phyloP scores from a whole-genome alignment of 2,113 vertebrate species.

The Columba livia region DNA sequence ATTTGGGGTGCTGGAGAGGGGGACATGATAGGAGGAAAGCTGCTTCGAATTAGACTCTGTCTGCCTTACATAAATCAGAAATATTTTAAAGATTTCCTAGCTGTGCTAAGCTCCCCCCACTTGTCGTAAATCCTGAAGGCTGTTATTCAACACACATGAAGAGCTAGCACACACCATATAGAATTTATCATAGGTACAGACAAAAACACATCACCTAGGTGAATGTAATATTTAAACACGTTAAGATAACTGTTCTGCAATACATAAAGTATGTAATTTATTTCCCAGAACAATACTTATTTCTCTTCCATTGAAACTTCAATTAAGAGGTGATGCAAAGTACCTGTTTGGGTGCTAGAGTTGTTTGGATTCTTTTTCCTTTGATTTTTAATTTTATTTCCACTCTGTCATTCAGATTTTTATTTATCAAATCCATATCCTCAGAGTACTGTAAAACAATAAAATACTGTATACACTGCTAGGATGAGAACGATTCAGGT shows the following conservation, averaged over 20 bases:
- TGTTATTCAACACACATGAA: not conserved
- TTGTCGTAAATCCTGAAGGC: constrained; percentile 19
- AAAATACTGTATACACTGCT: constrained; percentile 58
- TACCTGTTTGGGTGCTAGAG: not conserved
- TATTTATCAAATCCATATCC: constrained; percentile 58
- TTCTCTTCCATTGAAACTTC: constrained; percentile 2
- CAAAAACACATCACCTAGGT: constrained; percentile 21
- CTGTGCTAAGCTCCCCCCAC: not conserved
- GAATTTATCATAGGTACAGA: constrained; percentile 17
- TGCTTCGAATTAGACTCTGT: constrained; percentile 43
- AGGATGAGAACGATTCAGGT: constrained; percentile 42
- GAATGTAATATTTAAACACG: constrained; percentile 66
- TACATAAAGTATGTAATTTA: constrained; percentile 68
- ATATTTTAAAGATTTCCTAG: not conserved
- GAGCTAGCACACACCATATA: not conserved
- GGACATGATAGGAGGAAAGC: not conserved
- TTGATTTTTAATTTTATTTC: constrained; percentile 48
- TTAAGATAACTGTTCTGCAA: constrained; percentile 16
- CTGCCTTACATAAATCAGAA: not conserved
- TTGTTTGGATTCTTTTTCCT: not conserved
- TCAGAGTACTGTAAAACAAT: constrained; percentile 70
- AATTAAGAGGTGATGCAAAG: not conserved
- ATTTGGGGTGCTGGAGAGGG: not conserved
- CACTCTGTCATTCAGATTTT: constrained; percentile 23
- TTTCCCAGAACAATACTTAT: constrained; percentile 58